These are phyloP conservation scores for Erpornis zantholeuca DNA, from an alignment of 2,113 vertebrate species.

Conservation along the genomic window DNA sequence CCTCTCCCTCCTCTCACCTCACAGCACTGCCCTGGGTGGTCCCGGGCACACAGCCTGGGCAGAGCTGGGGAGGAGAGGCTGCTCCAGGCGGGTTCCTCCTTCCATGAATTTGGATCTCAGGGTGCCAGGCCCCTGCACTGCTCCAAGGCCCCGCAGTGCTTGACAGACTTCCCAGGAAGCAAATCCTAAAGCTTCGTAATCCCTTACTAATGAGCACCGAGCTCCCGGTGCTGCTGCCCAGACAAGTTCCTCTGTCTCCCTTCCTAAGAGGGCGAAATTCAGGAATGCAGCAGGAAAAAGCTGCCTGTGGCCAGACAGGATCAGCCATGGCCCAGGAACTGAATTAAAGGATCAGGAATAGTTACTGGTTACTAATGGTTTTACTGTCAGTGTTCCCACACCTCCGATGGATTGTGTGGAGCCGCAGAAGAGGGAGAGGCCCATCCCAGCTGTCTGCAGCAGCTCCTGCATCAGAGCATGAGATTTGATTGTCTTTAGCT, in stretches of 20 bases:
- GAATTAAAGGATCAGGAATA: neutral
- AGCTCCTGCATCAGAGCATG: neutral
- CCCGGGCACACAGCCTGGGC: neutral
- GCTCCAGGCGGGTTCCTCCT: neutral
- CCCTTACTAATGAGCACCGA: neutral
- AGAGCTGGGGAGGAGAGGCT: neutral
- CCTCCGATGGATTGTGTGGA: neutral
- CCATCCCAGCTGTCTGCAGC: neutral
- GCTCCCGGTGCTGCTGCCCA: neutral
- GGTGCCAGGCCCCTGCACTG: neutral
- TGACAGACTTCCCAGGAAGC: neutral
- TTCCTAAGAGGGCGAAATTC: neutral
- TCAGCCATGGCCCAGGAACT: neutral
- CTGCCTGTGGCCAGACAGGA: neutral
- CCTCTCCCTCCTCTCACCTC: neutral
- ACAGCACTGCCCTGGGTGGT: neutral
- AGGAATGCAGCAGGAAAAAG: neutral
- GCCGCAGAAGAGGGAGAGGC: neutral
- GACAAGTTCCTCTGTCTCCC: neutral
- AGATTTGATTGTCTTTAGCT: slow-evolving; percentile 19
- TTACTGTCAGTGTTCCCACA: neutral
- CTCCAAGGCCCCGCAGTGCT: neutral
- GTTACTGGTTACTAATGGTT: neutral
- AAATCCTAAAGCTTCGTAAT: neutral
- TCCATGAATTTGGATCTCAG: accelerated